Percentiles rank a stretch among this genome's conserved stretches.
Conservation (phyloP, 2,113 vertebrate species). For the Maccullochella peelii region DNA sequence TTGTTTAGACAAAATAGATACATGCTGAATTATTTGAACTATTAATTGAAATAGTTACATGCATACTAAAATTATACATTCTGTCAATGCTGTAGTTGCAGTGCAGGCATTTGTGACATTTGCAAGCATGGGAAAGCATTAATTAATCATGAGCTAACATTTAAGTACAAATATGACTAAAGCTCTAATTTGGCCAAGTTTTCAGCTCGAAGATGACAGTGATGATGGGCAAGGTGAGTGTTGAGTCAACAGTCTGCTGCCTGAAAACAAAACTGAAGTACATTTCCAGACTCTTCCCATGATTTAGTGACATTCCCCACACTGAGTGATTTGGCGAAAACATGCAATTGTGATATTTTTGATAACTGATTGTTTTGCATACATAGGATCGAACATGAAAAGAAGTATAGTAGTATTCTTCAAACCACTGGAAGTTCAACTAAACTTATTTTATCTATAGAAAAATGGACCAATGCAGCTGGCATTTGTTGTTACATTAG, state of each 20-base stretch:
- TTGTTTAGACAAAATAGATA: too few relatives aligned
- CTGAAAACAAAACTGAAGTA: not conserved
- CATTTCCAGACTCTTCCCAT: not conserved
- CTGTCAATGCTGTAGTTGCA: not conserved
- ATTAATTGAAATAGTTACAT: not conserved
- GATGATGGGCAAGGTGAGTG: not conserved
- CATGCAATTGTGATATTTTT: not conserved
- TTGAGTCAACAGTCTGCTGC: constrained; percentile 22
- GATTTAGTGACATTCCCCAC: not conserved
- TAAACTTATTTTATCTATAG: too few relatives aligned
- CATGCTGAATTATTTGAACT: not conserved
- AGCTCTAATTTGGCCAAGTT: not conserved
- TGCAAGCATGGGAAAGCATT: constrained; percentile 4
- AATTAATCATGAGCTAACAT: not conserved
- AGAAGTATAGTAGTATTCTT: too few relatives aligned
- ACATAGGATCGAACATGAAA: not conserved
- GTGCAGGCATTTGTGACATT: not conserved
- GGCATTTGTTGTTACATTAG: too few relatives aligned
- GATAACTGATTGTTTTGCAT: not conserved
- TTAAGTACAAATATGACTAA: not conserved
- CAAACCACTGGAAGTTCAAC: not conserved
- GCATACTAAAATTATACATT: not conserved
- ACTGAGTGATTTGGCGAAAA: not conserved
- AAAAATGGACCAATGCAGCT: too few relatives aligned
- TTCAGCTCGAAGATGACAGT: not conserved